These are phyloP conservation scores for Phalacrocorax aristotelis DNA, from an alignment of 2,113 vertebrate species.

Conservation along the genomic window DNA sequence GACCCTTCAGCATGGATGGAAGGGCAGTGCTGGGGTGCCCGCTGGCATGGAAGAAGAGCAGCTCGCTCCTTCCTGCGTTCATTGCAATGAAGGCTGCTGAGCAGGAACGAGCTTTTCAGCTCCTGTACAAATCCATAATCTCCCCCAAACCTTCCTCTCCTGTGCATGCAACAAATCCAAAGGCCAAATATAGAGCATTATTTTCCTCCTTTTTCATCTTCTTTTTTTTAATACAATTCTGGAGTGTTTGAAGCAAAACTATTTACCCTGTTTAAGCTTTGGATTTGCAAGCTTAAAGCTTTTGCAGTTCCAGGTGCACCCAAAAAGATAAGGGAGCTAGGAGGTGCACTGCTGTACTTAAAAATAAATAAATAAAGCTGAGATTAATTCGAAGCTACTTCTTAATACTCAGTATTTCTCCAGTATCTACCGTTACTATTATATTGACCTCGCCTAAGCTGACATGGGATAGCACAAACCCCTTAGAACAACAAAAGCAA, in stretches of 20 bases:
- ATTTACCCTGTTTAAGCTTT: constrained; percentile 50
- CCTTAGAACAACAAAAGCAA: neutral
- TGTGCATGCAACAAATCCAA: constrained; percentile 10
- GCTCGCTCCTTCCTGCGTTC: neutral
- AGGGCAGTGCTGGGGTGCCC: neutral
- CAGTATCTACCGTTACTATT: neutral
- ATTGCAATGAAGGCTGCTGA: neutral
- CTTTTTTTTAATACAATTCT: neutral
- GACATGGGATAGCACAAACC: neutral
- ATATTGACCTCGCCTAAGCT: neutral
- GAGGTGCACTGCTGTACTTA: neutral
- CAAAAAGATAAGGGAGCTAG: constrained; percentile 74
- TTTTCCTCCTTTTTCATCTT: neutral
- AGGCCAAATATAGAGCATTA: constrained; percentile 22
- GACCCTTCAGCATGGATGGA: neutral
- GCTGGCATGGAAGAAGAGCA: neutral
- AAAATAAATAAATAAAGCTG: constrained; percentile 18
- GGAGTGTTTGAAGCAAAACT: constrained; percentile 58
- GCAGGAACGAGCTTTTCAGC: neutral
- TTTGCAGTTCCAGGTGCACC: constrained; percentile 71
- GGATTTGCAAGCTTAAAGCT: constrained; percentile 78
- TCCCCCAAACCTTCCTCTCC: neutral
- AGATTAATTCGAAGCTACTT: constrained; percentile 30
- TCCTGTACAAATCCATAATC: neutral
- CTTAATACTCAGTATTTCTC: constrained; percentile 18